Base-by-base conservation (phyloP, 1,140 invertebrate species). In the Anoplolepis gracilipes region DNA sequence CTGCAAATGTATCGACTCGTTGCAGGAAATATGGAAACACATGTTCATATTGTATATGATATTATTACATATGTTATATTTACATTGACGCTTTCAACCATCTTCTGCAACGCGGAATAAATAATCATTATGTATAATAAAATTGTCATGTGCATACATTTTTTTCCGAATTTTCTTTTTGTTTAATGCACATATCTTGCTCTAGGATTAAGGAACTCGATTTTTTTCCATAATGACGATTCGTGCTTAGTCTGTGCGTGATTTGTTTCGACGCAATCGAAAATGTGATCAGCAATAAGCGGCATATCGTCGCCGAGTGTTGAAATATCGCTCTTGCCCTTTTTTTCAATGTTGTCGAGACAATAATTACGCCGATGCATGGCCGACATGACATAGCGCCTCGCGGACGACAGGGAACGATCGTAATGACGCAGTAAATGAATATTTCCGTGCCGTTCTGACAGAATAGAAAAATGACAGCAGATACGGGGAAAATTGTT, bases 381-480 rank as follows among this genome's bases (percentile, higher is more conserved):
- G 62, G 86, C 57, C 72, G 57, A 85, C 82, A 73, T 69, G 76
- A 53, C 67, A 72, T 36, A 28, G 55, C 19, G 53, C 78, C 49
- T 57, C 33, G 53, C 33, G 53, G 22, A 49, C 67, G 49, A 64
- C 59, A 30, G 64, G 78, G 65, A 25, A 5, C 61, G 75, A 49
- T 69, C 46, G 69, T 49, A 81, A 81, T 85, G 86, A 49, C 55
- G 72, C 67, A 22, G 55, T 64, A 84, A 84, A 86, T 88, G 87
- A 88, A 78, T 88, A 88, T 82, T 57, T 42, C 25, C 55, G 55
- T 55, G 61, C 64, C 61, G 67, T 33, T 82, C 67, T 82, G 78
- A 73, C 78, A 82, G 78, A 73, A 59, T 82, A 82, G 78, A 82
- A 82, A 82, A 82, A 82, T 82, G 55, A 25, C 78, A 73, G 65